Percentiles rank a stretch among this genome's conserved stretches.
phyloP scores from a whole-genome alignment of 2,113 vertebrate genomes.

The Odocoileus hemionus region DNA sequence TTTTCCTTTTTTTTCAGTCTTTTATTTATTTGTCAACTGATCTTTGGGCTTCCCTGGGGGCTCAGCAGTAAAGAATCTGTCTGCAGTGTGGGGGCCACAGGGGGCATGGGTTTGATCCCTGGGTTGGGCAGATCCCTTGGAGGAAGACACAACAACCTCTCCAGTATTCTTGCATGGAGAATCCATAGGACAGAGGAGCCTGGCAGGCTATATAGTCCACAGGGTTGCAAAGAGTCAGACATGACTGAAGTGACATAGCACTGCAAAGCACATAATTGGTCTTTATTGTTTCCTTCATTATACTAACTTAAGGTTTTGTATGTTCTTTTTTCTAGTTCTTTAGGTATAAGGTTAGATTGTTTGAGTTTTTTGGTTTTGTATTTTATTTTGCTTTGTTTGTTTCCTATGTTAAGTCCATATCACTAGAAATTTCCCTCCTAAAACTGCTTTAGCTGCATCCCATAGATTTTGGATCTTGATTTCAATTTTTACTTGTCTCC shows the following conservation, averaged over 20 bases:
- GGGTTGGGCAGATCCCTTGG: neutral
- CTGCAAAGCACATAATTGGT: neutral
- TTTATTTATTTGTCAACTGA: neutral
- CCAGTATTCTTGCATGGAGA: neutral
- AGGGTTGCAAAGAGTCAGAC: neutral
- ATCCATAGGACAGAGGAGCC: neutral
- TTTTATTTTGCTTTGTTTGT: neutral
- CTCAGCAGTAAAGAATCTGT: neutral
- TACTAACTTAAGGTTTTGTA: accelerated
- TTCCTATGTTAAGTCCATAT: neutral
- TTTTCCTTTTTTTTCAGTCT: neutral
- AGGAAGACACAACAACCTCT: neutral
- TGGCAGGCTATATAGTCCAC: neutral
- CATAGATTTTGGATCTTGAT: neutral
- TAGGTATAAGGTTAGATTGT: neutral
- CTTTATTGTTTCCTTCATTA: neutral
- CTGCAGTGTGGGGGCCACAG: neutral
- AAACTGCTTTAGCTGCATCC: neutral
- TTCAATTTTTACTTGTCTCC: neutral
- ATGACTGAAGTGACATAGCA: neutral
- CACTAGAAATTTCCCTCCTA: neutral
- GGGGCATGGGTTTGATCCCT: neutral
- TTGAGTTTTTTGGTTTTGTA: neutral
- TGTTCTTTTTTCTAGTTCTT: neutral
- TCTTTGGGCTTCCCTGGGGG: neutral